phyloP scores from a whole-genome alignment of 2,113 vertebrate genomes.

The Alces alces region DNA sequence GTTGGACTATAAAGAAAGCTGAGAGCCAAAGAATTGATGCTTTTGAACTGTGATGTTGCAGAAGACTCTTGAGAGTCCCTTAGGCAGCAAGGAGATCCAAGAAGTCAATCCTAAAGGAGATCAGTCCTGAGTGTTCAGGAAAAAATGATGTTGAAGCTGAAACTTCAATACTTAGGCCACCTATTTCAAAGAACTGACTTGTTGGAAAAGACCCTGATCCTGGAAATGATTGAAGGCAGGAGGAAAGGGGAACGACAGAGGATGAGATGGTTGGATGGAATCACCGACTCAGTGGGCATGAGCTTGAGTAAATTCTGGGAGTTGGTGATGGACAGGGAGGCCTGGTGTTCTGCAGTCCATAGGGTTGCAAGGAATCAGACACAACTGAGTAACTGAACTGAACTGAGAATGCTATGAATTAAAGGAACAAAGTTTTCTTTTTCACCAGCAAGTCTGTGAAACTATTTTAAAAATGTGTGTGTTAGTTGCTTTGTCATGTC shows the following conservation, averaged over 20 bases:
- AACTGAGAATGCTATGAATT: not conserved
- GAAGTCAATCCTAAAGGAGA: not conserved
- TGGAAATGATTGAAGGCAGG: not conserved
- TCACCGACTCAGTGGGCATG: not conserved
- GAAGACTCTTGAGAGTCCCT: not conserved
- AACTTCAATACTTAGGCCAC: not conserved
- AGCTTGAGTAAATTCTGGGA: not conserved
- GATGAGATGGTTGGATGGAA: not conserved
- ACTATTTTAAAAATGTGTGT: not conserved
- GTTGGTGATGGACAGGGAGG: not conserved
- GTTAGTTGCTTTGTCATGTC: not conserved
- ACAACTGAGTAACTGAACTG: not conserved
- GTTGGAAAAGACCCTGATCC: not conserved
- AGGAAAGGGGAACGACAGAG: accelerated
- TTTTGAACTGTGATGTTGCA: not conserved
- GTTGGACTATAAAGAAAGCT: not conserved
- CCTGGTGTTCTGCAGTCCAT: accelerated
- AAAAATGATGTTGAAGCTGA: not conserved
- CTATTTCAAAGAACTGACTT: not conserved
- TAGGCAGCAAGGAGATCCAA: not conserved
- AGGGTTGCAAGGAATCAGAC: not conserved
- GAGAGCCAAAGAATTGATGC: not conserved
- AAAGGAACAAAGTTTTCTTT: not conserved
- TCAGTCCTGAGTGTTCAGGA: not conserved
- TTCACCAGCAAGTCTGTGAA: not conserved